phyloP scores from a whole-genome alignment of 2,113 vertebrate genomes.

The Cichladusa arquata region DNA sequence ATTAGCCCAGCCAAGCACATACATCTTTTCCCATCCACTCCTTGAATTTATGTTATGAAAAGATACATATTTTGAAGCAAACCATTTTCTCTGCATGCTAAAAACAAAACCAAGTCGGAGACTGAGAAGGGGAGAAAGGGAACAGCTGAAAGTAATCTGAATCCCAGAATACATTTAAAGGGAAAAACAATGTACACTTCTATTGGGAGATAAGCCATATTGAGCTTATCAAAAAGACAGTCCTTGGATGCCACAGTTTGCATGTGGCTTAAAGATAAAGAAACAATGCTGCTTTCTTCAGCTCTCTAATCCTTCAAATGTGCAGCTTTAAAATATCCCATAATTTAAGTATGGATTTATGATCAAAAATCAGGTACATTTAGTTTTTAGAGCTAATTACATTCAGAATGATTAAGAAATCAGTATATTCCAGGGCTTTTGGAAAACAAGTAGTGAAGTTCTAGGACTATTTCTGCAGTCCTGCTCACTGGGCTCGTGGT shows the following conservation, averaged over 20 bases:
- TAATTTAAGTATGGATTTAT: not conserved
- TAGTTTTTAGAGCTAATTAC: not conserved
- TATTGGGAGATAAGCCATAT: conserved; percentile 20
- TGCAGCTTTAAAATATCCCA: conserved; percentile 6
- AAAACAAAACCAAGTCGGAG: conserved; percentile 5
- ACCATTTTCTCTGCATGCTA: not conserved
- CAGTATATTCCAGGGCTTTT: not conserved
- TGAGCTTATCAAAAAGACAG: conserved; percentile 48
- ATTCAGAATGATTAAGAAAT: not conserved
- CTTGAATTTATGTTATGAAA: conserved; percentile 47
- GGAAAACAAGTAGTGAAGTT: not conserved
- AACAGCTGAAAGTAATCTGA: not conserved
- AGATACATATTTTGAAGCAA: conserved; percentile 55
- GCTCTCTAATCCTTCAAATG: conserved; percentile 6
- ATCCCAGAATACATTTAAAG: conserved; percentile 8
- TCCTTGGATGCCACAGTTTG: conserved; percentile 34
- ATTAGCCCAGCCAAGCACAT: conserved; percentile 48
- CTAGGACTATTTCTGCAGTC: not conserved
- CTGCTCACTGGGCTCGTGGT: not conserved
- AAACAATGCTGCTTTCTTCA: too few species aligned
- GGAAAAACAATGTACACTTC: conserved; percentile 25
- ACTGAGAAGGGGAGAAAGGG: not conserved
- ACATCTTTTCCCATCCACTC: not conserved
- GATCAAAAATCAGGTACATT: conserved; percentile 2
- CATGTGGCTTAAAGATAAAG: conserved; percentile 53